Conservation (phyloP, 2,113 vertebrate genomes). For the Rhinichthys klamathensis region DNA sequence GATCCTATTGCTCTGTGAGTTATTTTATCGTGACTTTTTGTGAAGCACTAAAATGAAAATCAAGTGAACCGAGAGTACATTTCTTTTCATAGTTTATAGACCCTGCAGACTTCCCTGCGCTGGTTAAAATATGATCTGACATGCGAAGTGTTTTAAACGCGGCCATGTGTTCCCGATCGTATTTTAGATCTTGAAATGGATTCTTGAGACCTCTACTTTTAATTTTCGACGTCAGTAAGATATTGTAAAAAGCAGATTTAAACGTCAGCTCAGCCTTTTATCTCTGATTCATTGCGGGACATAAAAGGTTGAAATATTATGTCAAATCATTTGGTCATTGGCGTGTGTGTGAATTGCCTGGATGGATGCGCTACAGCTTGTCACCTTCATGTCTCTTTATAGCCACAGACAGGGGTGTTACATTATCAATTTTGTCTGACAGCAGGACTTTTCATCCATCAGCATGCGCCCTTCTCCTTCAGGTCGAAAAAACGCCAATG, state of each 20-base stretch:
- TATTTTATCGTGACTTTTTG: slow-evolving; percentile 7
- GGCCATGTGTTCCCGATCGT: slow-evolving; percentile 26
- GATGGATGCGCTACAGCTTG: slow-evolving; percentile 20
- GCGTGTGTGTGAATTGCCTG: slow-evolving; percentile 43
- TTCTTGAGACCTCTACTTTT: slow-evolving; percentile 54
- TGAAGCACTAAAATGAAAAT: slow-evolving; percentile 35
- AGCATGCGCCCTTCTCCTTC: slow-evolving; percentile 64
- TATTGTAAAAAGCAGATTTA: slow-evolving; percentile 61
- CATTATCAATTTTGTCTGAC: slow-evolving; percentile 56
- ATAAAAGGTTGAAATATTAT: slow-evolving; percentile 62
- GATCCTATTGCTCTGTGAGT: slow-evolving; percentile 35
- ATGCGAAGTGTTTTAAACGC: slow-evolving; percentile 23
- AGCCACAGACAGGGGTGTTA: slow-evolving; percentile 46
- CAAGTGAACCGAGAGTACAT: slow-evolving; percentile 34
- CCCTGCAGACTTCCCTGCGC: slow-evolving; percentile 17
- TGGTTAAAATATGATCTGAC: slow-evolving; percentile 38
- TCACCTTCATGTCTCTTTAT: slow-evolving; percentile 54
- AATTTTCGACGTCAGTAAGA: slow-evolving; percentile 62
- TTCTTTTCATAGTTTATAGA: slow-evolving; percentile 49
- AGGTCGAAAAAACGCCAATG: slow-evolving; percentile 48
- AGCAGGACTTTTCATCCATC: slow-evolving; percentile 69
- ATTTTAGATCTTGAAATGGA: slow-evolving; percentile 46
- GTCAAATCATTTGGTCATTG: slow-evolving; percentile 62
- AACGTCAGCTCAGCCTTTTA: slow-evolving; percentile 66
- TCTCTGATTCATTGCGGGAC: slow-evolving; percentile 62